Evolutionary conservation across 2,113 vertebrate species (phyloP).

Genomic region (Pomatorhinus ruficollis): DNA sequence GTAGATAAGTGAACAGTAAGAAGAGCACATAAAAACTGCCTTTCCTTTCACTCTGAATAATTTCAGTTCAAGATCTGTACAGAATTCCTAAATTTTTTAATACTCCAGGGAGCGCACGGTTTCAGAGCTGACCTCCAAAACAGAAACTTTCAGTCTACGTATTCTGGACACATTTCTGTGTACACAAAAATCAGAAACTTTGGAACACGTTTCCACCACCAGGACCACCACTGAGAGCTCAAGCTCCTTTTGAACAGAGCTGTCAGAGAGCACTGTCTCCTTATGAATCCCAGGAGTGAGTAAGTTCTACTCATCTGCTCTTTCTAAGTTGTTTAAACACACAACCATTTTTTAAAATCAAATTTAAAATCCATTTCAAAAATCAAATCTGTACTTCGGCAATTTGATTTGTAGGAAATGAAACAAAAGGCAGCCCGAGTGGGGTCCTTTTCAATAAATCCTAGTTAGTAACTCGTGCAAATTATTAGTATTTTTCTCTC

Average conservation of each 20-base stretch:
- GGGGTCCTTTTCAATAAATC: conserved; percentile 35
- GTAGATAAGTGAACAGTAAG: neutral
- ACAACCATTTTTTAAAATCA: conserved; percentile 14
- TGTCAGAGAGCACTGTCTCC: neutral
- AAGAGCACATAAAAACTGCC: neutral
- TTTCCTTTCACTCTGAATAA: neutral
- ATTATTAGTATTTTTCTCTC: neutral
- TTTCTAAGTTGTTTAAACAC: conserved; percentile 27
- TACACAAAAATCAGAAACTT: neutral
- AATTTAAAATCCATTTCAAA: conserved; percentile 66
- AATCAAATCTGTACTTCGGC: conserved; percentile 31
- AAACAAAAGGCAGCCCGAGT: conserved; percentile 4
- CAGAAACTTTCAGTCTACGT: neutral
- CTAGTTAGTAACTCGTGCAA: neutral
- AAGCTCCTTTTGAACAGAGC: neutral
- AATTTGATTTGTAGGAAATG: conserved; percentile 56
- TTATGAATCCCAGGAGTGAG: neutral
- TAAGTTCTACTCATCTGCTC: neutral
- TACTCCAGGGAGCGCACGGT: neutral
- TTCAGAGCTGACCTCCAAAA: conserved; percentile 14
- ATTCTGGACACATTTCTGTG: neutral
- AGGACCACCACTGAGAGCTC: neutral
- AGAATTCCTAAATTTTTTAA: neutral
- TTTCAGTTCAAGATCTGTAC: neutral
- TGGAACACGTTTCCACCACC: neutral